phyloP scores from a whole-genome alignment of 2,113 vertebrate species.

The Chaetura pelagica region DNA sequence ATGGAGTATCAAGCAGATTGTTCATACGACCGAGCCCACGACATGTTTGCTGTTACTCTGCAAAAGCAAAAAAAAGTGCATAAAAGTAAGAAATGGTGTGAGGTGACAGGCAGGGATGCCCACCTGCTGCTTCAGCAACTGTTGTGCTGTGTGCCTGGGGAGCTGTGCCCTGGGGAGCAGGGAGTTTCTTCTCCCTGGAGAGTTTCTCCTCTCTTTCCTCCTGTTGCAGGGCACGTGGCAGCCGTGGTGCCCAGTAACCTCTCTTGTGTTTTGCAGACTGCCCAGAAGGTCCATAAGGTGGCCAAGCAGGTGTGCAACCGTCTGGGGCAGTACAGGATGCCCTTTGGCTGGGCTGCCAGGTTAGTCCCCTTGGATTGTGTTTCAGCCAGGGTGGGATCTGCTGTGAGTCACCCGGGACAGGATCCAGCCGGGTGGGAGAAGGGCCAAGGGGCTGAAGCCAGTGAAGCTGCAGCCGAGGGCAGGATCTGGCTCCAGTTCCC shows the following conservation, averaged over 20 bases:
- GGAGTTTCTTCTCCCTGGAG: background rate
- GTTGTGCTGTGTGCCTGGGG: background rate
- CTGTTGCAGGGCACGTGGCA: background rate
- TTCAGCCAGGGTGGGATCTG: background rate
- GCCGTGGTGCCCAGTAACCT: background rate
- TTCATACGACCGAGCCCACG: background rate
- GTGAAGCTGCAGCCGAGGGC: background rate
- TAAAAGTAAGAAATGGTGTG: background rate
- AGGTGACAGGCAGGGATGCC: background rate
- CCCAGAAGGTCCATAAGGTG: conserved; percentile 94
- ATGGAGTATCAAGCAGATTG: background rate
- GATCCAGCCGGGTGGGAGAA: accelerated
- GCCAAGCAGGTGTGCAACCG: conserved; percentile 94
- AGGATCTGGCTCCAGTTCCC: background rate
- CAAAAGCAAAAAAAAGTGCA: background rate
- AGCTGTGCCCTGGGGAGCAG: accelerated
- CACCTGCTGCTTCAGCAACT: accelerated
- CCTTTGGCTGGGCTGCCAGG: conserved; percentile 97
- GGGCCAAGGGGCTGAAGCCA: background rate
- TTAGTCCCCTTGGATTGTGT: conserved; percentile 58
- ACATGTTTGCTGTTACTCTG: background rate
- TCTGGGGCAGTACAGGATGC: conserved; percentile 94
- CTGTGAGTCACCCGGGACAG: accelerated
- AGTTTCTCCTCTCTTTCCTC: accelerated
- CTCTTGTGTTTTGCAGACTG: conserved; percentile 79